Evolutionary conservation across 2,797 vertebrate species (phyloP), one percentile per base, ranked within the genome.

Genomic region (Orestias chungarensis): DNA sequence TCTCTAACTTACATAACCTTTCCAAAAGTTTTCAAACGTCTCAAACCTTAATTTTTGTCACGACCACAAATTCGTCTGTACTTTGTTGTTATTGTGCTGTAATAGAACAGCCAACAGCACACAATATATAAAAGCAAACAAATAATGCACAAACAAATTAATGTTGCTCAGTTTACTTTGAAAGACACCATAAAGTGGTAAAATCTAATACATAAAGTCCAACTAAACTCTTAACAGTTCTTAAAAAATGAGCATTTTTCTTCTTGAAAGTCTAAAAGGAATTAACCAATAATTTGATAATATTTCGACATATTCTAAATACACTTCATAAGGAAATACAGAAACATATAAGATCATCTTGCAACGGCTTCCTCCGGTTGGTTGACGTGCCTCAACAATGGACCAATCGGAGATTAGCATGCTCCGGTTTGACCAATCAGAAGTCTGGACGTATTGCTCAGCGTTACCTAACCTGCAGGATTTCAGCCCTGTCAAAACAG

Each of bases 371-470:
- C 31, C 25, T 66, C 27, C 33, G 43, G 8, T 5, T 33, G 40
- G 9, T 42, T 3, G 40, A 70, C 49, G 0, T 50, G 1, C 40
- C 43, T 6, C 7, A 42, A 61, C 57, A 74, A 71, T 4, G 0
- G 71, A 66, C 93, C 93, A 95, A 95, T 94, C 61, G 69, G 6
- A 75, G 9, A 10, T 1, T 0, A 25, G 17, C 5, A 86, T 93
- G 64, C 4, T 4, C 42, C 0, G 0, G 1, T 0, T 10, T 10
- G 71, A 66, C 94, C 92, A 95, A 93, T 94, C 86, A 87, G 68
- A 90, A 80, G 65, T 82, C 82, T 79, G 66, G 40, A 59, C n/a
- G n/a, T 82, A 54, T 66, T 89, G 0, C 7, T 11, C 2, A 14
- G 46, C 69, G 75, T 82, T 25, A 65, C 70, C 59, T 23, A 75